Percentiles rank a stretch among this genome's conserved stretches.
Evolutionary conservation across 2,113 vertebrate species (phyloP).

Genomic region (Carassius gibelio): DNA sequence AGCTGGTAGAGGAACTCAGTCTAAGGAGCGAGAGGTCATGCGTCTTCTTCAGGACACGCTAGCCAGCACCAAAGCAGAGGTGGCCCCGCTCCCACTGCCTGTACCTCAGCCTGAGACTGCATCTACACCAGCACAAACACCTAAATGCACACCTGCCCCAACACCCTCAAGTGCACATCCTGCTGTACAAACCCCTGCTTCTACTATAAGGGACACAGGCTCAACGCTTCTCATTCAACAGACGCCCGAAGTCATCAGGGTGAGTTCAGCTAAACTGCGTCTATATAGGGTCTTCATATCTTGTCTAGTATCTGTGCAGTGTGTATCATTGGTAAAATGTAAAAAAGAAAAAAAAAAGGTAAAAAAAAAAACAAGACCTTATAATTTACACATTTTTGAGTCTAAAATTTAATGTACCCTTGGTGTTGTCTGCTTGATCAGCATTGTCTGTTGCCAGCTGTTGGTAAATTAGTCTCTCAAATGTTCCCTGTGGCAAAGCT

Average conservation of each 20-base stretch:
- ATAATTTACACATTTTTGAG: not conserved
- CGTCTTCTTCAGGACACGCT: conserved; percentile 93
- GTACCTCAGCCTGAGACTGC: conserved; percentile 54
- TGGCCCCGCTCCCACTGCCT: conserved; percentile 62
- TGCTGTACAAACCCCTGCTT: conserved; percentile 28
- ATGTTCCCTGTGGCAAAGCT: not conserved
- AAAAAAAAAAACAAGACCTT: not conserved
- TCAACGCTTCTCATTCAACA: conserved; percentile 90
- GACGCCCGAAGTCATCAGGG: conserved; percentile 90
- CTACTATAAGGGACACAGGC: conserved; percentile 72
- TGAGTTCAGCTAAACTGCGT: conserved; percentile 72
- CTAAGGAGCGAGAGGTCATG: conserved; percentile 96
- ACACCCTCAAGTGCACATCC: conserved; percentile 43
- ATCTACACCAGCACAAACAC: conserved; percentile 40
- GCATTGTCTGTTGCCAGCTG: not conserved
- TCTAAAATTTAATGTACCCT: not conserved
- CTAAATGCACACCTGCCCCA: conserved; percentile 17
- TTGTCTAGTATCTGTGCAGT: not conserved
- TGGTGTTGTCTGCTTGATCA: not conserved
- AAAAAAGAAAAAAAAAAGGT: no score
- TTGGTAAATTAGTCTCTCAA: not conserved
- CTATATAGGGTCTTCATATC: not conserved
- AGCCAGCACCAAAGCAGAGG: conserved; percentile 74
- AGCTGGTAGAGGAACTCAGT: conserved; percentile 85
- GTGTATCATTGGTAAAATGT: not conserved